phyloP scores from a whole-genome alignment of 1,140 invertebrate species.

The Lerema accius region DNA sequence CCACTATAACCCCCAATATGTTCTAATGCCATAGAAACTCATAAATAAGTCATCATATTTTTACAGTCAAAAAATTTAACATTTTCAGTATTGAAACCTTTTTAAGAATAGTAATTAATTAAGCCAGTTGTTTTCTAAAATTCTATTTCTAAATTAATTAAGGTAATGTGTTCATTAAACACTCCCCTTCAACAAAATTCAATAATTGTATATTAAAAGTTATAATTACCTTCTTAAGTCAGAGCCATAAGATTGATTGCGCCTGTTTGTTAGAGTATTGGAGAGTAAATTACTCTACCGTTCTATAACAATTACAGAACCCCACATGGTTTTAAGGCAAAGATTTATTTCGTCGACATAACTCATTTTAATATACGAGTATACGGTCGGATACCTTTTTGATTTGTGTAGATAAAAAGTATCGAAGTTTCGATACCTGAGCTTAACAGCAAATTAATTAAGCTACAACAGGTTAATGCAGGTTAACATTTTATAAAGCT shows the following conservation, averaged over 20 bases:
- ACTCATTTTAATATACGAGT: slow-evolving; percentile 12
- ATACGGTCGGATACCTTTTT: neutral
- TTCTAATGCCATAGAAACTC: no score
- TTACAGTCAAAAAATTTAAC: no score
- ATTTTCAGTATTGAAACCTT: no score
- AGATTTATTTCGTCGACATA: slow-evolving; percentile 13
- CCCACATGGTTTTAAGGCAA: slow-evolving; percentile 11
- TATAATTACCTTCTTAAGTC: slow-evolving; percentile 27
- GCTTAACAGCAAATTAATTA: slow-evolving; percentile 28
- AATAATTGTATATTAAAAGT: no score
- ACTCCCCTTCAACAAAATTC: slow-evolving; percentile 6
- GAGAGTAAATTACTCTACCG: slow-evolving; percentile 21
- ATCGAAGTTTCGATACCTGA: slow-evolving; percentile 9
- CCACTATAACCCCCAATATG: no score
- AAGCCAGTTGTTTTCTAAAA: no score
- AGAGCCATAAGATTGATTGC: slow-evolving; percentile 20
- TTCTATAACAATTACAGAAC: slow-evolving; percentile 26
- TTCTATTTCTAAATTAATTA: no score
- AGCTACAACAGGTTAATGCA: slow-evolving; percentile 34
- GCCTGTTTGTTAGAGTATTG: slow-evolving; percentile 10
- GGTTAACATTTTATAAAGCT: slow-evolving; percentile 54
- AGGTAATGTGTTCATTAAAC: no score
- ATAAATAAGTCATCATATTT: no score
- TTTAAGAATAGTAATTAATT: no score
- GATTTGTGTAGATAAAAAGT: slow-evolving; percentile 6